These are phyloP conservation scores for Equus quagga DNA, from an alignment of 2,113 vertebrate genomes.

Conservation along the genomic window DNA sequence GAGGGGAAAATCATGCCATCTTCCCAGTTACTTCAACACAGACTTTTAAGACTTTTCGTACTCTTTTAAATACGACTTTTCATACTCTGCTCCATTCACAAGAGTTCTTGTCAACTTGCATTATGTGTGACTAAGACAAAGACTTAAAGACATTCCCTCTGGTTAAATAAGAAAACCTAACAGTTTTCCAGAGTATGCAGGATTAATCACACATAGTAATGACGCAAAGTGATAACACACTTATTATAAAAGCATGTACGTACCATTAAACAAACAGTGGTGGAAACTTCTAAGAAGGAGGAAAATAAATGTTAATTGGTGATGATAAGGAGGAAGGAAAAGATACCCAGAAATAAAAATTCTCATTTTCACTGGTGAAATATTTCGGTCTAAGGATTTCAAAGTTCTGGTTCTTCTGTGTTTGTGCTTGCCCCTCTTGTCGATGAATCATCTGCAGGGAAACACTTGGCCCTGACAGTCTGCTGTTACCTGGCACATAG, in stretches of 20 bases:
- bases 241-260: slow-evolving; percentile 84
- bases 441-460: neutral
- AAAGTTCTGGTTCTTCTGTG: neutral
- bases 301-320: slow-evolving; percentile 59
- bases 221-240: slow-evolving; percentile 85
- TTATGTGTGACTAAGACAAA: slow-evolving; percentile 83
- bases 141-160: slow-evolving; percentile 83
- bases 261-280: slow-evolving; percentile 84
- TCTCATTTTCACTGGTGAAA: neutral
- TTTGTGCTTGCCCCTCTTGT: neutral
- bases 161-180: slow-evolving; percentile 73
- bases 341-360: neutral
- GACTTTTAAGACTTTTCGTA: slow-evolving; percentile 65
- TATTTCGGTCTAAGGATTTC: neutral
- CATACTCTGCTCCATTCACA: slow-evolving; percentile 60
- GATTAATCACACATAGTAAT: slow-evolving; percentile 87
- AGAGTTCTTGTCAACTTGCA: slow-evolving; percentile 81
- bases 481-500: neutral
- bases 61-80: slow-evolving; percentile 68
- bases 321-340: neutral
- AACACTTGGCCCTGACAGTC: neutral
- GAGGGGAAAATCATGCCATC: neutral
- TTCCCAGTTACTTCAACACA: neutral
- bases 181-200: slow-evolving; percentile 82
- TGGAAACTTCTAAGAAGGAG: slow-evolving; percentile 83